Conservation (phyloP, 2,888 invertebrate species). For the Netelia inedita region DNA sequence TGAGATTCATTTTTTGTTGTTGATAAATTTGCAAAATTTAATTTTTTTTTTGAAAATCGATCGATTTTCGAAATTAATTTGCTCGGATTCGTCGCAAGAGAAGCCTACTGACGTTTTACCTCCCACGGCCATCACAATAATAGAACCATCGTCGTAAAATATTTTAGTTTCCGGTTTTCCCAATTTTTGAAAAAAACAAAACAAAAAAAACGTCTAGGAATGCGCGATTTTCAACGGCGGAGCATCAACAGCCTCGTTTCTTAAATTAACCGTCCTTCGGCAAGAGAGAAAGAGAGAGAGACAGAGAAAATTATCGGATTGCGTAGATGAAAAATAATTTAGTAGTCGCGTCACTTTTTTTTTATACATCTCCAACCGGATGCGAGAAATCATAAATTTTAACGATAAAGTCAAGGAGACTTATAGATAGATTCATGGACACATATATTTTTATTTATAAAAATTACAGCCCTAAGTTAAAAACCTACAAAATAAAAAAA, state of each 20-base stretch:
- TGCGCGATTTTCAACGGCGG: conserved; percentile 35
- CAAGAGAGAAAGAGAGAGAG: conserved; percentile 20
- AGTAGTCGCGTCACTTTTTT: conserved; percentile 18
- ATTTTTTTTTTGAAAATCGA: no score
- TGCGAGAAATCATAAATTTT: conserved; percentile 24
- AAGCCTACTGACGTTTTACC: no score
- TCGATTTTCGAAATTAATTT: no score
- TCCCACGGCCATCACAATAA: no score
- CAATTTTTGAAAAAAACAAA: no score
- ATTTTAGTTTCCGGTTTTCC: no score
- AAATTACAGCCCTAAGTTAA: no score
- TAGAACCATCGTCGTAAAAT: no score
- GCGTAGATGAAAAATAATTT: conserved; percentile 65
- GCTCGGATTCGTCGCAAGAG: no score
- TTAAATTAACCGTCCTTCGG: conserved; percentile 60
- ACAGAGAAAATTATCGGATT: conserved; percentile 38
- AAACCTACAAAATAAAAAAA: no score
- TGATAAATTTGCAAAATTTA: no score
- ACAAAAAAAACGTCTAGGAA: neutral
- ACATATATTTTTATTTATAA: no score
- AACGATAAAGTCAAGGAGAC: conserved; percentile 4
- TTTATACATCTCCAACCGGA: conserved; percentile 32
- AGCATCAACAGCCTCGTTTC: conserved; percentile 48
- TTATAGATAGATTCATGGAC: neutral
- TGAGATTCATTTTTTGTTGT: neutral